These are phyloP conservation scores for Pyrocephalus nanus DNA, from an alignment of 2,797 vertebrate genomes.

Conservation along the genomic window DNA sequence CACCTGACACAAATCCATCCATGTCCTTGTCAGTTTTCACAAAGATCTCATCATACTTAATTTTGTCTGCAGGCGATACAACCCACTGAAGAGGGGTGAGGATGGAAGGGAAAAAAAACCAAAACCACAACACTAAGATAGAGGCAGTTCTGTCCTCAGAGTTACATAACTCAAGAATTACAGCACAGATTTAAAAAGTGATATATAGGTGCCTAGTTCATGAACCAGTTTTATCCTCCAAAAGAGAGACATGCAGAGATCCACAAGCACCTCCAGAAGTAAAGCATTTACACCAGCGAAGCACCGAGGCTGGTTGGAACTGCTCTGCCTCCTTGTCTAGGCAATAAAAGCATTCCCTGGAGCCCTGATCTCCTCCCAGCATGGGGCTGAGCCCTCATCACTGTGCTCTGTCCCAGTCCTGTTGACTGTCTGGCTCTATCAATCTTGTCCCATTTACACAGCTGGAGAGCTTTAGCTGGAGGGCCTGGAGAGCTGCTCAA, in stretches of 20 bases:
- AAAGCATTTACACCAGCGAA: not conserved
- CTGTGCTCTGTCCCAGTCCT: not conserved
- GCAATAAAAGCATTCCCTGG: not conserved
- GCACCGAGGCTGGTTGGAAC: not conserved
- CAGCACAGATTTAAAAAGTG: not conserved
- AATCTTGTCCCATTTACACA: not conserved
- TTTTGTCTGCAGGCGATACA: slow-evolving; percentile 89
- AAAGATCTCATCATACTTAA: slow-evolving; percentile 95
- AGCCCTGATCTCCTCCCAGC: not conserved
- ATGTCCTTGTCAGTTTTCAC: slow-evolving; percentile 91
- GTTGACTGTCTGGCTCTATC: not conserved
- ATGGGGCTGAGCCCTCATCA: rapidly evolving
- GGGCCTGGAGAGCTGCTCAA: not conserved
- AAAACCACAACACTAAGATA: slow-evolving; percentile 24
- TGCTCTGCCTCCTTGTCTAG: not conserved
- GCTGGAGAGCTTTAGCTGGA: not conserved
- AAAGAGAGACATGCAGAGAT: not conserved
- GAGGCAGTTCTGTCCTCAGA: not conserved
- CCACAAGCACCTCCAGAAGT: not conserved
- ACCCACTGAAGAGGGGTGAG: slow-evolving; percentile 84
- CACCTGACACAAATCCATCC: slow-evolving; percentile 95
- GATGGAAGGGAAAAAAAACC: not conserved
- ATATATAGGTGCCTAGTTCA: not conserved
- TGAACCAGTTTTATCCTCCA: not conserved
- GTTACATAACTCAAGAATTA: not conserved